Conservation (phyloP, 2,113 vertebrate species). For the Serilophus lunatus region DNA sequence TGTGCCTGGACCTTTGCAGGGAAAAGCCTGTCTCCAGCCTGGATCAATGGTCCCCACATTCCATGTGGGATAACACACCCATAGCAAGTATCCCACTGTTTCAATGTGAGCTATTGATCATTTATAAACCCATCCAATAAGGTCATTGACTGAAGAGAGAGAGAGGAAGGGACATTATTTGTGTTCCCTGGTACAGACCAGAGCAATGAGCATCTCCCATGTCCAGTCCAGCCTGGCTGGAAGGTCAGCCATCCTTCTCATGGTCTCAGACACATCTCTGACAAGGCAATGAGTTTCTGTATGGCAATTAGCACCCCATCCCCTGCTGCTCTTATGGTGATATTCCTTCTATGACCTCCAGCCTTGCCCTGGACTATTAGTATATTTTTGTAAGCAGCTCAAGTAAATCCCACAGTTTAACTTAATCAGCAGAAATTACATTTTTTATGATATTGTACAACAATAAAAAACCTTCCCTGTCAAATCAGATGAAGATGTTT, state of each 20-base stretch:
- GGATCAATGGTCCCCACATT: background rate
- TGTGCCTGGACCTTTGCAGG: background rate
- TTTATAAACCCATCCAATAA: background rate
- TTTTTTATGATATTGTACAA: background rate
- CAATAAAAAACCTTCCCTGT: background rate
- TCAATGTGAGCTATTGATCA: accelerated
- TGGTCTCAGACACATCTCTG: background rate
- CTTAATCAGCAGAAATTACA: background rate
- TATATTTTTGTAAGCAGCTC: background rate
- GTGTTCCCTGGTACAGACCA: background rate
- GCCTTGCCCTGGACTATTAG: accelerated
- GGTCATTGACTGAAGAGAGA: accelerated
- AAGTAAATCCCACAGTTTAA: background rate
- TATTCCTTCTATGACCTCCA: background rate
- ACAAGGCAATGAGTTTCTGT: background rate
- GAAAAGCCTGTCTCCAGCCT: background rate
- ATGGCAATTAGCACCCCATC: background rate
- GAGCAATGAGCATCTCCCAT: background rate
- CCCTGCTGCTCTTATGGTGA: background rate
- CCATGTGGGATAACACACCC: background rate
- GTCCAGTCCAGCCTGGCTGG: background rate
- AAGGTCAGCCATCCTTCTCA: background rate
- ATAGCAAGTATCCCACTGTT: accelerated
- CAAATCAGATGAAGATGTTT: background rate
- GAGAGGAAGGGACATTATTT: background rate